Evolutionary conservation across 2,113 vertebrate genomes (phyloP).

Genomic region (Ptyas mucosa): DNA sequence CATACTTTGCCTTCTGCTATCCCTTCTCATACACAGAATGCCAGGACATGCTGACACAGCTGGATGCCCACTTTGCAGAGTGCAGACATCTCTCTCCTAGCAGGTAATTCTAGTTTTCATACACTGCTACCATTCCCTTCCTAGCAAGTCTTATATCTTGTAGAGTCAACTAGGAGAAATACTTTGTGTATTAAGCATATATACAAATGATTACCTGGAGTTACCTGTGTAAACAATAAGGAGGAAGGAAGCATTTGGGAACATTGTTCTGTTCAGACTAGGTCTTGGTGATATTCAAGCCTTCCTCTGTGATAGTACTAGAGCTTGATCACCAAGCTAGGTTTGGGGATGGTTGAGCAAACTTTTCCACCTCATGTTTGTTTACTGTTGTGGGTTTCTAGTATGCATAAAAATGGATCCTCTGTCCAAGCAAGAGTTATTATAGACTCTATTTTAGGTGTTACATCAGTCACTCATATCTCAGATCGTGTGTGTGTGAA

Average conservation of each 20-base stretch:
- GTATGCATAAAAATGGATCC: not conserved
- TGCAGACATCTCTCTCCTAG: conserved; percentile 70
- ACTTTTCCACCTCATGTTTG: not conserved
- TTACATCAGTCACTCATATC: not conserved
- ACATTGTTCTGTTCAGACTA: not conserved
- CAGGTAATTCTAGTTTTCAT: conserved; percentile 70
- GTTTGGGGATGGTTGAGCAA: not conserved
- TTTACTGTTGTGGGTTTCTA: not conserved
- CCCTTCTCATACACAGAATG: conserved; percentile 93
- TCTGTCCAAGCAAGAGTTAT: not conserved
- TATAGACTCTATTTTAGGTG: not conserved
- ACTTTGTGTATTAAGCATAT: not conserved
- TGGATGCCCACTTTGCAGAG: conserved; percentile 81
- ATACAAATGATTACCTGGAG: not conserved
- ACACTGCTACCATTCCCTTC: not conserved
- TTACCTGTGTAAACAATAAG: not conserved
- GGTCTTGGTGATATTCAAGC: not conserved
- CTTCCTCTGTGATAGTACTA: not conserved
- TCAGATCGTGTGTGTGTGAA: not conserved
- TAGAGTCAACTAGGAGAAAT: not conserved
- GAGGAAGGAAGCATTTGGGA: not conserved
- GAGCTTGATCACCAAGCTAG: not conserved
- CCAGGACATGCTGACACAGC: conserved; percentile 87
- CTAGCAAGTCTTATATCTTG: not conserved
- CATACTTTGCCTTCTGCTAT: conserved; percentile 96